Percentiles rank a stretch among this genome's conserved stretches.
phyloP scores from a whole-genome alignment of 2,888 invertebrate species.

The Lasioglossum leucozonium region DNA sequence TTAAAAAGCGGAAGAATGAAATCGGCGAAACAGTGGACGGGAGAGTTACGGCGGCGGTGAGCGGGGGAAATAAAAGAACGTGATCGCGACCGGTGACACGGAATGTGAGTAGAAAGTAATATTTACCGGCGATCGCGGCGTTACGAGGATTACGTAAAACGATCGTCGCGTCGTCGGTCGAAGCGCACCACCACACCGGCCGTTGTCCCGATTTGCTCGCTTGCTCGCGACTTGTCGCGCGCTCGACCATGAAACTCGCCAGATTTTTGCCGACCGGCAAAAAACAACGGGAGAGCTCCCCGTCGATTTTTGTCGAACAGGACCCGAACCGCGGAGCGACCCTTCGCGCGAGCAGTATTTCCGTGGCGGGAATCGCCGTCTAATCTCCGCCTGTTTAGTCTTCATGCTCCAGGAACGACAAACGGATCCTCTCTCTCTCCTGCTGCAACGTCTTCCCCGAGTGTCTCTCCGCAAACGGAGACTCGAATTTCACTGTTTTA shows the following conservation, averaged over 20 bases:
- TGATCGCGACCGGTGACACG: conserved; percentile 50
- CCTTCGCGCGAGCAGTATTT: neutral
- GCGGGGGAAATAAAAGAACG: neutral
- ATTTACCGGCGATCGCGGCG: conserved; percentile 60
- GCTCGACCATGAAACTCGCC: conserved; percentile 71
- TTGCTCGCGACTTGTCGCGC: conserved; percentile 64
- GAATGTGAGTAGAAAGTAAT: conserved; percentile 72
- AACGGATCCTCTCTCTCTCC: neutral
- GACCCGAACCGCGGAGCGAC: conserved; percentile 32
- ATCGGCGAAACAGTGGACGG: neutral
- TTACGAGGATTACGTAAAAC: conserved; percentile 68
- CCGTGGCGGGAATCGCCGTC: conserved; percentile 12
- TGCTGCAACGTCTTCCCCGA: neutral
- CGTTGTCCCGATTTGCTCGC: conserved; percentile 68
- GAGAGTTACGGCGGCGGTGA: neutral
- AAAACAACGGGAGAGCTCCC: conserved; percentile 40
- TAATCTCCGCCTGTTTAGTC: conserved; percentile 25
- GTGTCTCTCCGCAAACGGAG: neutral
- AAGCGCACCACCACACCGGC: conserved; percentile 42
- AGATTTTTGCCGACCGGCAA: conserved; percentile 65
- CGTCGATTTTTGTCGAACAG: conserved; percentile 57
- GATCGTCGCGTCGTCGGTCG: conserved; percentile 35
- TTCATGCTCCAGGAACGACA: neutral
- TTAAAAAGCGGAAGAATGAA: neutral
- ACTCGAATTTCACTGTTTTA: conserved; percentile 47